phyloP scores from a whole-genome alignment of 2,113 vertebrate genomes.

The Pituophis catenifer region DNA sequence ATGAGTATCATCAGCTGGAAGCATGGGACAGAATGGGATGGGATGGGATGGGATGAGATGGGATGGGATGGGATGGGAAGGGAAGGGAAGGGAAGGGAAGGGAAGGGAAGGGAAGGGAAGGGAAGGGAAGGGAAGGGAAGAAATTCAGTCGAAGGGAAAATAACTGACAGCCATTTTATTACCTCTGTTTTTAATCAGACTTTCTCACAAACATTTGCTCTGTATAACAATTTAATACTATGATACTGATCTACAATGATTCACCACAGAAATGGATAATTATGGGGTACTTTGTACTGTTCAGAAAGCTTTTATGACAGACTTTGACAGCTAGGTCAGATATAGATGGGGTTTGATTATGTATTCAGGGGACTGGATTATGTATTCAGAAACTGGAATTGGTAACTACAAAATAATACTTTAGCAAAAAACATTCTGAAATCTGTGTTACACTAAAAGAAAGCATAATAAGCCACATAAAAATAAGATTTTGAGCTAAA shows the following conservation, averaged over 20 bases:
- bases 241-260: conserved; percentile 5
- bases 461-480: conserved; percentile 27
- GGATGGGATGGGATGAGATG: neutral
- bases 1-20: neutral
- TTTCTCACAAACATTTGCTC: neutral
- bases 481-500: conserved; percentile 2
- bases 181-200: conserved; percentile 34
- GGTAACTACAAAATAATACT: neutral
- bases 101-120: neutral
- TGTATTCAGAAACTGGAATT: conserved; percentile 12
- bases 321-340: neutral
- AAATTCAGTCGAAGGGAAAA: conserved; percentile 3
- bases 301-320: conserved; percentile 12
- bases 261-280: conserved; percentile 28
- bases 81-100: too few relatives aligned
- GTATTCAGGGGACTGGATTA: conserved; percentile 7
- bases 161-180: neutral
- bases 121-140: neutral
- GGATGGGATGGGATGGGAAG: neutral
- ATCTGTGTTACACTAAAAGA: neutral
- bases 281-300: conserved; percentile 1
- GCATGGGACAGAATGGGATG: neutral
- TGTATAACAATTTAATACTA: conserved; percentile 18
- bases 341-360: conserved; percentile 20
- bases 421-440: conserved; percentile 24